These are phyloP conservation scores for Stenurella melanura DNA, from an alignment of 2,888 invertebrate species.

Conservation along the genomic window DNA sequence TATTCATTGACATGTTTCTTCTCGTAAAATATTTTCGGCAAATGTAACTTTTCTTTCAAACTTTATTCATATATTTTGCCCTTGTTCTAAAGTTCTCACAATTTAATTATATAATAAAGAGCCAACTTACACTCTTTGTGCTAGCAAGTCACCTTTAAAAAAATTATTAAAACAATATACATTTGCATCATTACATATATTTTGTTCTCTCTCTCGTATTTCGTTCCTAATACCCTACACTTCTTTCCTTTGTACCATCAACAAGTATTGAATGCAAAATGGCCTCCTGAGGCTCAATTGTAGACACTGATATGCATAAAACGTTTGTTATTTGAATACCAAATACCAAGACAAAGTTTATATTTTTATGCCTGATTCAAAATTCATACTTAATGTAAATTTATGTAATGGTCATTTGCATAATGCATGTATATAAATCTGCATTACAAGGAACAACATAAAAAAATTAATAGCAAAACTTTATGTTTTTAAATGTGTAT, in stretches of 20 bases:
- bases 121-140: too few species aligned
- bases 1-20: too few species aligned
- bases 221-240: not conserved
- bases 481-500: conserved; percentile 31
- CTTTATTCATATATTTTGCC: too few species aligned
- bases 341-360: conserved; percentile 26
- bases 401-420: conserved; percentile 31
- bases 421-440: conserved; percentile 23
- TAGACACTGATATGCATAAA: conserved; percentile 12
- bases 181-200: too few species aligned
- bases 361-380: conserved; percentile 28
- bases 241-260: not conserved
- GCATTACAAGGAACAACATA: conserved; percentile 27
- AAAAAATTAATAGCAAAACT: conserved; percentile 33
- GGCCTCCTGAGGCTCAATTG: not conserved
- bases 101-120: too few species aligned
- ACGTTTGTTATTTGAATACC: conserved; percentile 31
- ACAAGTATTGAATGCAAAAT: conserved; percentile 21
- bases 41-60: too few species aligned
- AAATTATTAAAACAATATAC: too few species aligned
- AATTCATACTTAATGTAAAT: conserved; percentile 30
- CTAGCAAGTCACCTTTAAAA: too few species aligned
- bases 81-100: too few species aligned
- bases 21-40: too few species aligned
- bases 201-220: not conserved